A percentile compares a stretch with the other conserved stretches of the same genome.
Conservation (phyloP, 2,113 vertebrate species). For the Sakesphorus luctuosus region DNA sequence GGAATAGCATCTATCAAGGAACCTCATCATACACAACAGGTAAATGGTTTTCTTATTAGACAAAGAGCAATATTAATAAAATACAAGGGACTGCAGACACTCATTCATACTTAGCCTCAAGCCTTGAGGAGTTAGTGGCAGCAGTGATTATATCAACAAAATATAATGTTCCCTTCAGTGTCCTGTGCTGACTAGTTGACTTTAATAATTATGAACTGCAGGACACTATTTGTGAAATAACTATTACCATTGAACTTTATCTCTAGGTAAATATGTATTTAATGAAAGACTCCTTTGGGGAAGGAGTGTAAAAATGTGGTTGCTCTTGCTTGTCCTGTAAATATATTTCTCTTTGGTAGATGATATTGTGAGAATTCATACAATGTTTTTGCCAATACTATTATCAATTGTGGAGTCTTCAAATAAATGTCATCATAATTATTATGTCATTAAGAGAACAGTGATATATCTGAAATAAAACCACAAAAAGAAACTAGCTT, state of each 20-base stretch:
- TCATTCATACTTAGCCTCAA: background rate
- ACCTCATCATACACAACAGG: background rate
- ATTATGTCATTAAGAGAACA: background rate
- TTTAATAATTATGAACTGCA: conserved; percentile 55
- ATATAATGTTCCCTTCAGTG: conserved; percentile 3
- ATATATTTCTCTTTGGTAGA: background rate
- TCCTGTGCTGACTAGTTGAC: conserved; percentile 17
- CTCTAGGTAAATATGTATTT: conserved; percentile 39
- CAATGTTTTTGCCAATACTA: background rate
- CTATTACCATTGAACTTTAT: conserved; percentile 15
- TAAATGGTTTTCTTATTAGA: conserved; percentile 53
- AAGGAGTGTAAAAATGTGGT: background rate
- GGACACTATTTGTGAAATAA: conserved; percentile 22
- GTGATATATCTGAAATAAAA: background rate
- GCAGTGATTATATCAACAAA: background rate
- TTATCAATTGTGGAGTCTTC: background rate
- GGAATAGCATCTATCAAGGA: background rate
- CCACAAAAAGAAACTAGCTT: background rate
- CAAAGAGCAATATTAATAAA: conserved; percentile 38
- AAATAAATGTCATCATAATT: background rate
- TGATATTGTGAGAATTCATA: background rate
- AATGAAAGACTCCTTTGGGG: conserved; percentile 10
- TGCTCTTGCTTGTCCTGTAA: background rate
- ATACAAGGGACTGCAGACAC: background rate
- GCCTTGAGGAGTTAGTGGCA: background rate